Evolutionary conservation across 2,888 invertebrate species (phyloP), one percentile per base, ranked within the genome.

Genomic region (Spodoptera littoralis): DNA sequence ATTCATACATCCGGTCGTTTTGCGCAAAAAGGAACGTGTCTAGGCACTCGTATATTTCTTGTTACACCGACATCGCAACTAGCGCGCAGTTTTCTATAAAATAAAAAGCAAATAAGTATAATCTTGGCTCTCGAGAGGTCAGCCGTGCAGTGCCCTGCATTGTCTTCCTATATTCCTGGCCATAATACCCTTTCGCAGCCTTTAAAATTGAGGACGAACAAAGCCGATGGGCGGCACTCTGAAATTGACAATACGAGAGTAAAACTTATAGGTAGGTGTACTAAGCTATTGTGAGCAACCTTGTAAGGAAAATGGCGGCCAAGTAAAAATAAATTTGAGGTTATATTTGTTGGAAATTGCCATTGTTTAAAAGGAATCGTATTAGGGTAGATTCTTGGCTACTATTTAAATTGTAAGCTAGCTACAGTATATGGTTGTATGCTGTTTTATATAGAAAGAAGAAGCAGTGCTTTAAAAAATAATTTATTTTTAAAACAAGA

Each of bases 61-160:
- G 82, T 88, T 88, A 82, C 76, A 68, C 67, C 77, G 75, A 81
- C 88, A 88, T 88, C 87, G 88, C 87, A 86, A 77, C 82, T 50
- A 57, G 68, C 73, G 57, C 67, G 77, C 78, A 49, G 77, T 88
- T 88, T 88, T 89, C 87, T 89, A 90, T 88, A 90, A 90, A 91
- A 91, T 90, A 90, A 89, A 88, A 90, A 76, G 82, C 77, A 88
- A 91, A 89, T 88, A 89, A 87, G 84, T 83, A 84, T 88, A 89
- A 90, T 88, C 85, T 84, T 71, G 79, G 60, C 60, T 55, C 57
- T 70, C 60, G 68, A 65, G 85, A 86, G 92, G 92, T 92, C 92
- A 89, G 80, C 78, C 88, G 88, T 89, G 88, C 86, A 79, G 83
- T 86, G 88, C 84, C 88, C 88, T 70, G 80, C 83, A 90, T 92